A percentile compares a stretch with the other conserved stretches of the same genome.
Conservation (phyloP, 1,140 invertebrate species). For the Calliopsis andreniformis region DNA sequence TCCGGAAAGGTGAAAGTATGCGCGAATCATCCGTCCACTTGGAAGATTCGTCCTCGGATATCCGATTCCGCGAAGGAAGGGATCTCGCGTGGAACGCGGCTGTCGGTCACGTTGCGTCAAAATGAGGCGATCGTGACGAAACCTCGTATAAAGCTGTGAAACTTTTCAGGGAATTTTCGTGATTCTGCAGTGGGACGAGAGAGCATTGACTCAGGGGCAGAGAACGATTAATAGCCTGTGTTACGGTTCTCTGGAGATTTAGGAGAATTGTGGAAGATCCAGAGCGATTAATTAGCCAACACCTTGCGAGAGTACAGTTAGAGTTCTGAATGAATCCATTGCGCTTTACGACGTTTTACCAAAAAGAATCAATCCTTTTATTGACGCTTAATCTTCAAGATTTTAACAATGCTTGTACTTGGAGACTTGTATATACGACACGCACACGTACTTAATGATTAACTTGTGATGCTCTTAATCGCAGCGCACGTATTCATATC, state of each 20-base stretch:
- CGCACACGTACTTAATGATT: slow-evolving; percentile 40
- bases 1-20: slow-evolving; percentile 60
- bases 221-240: too few relatives aligned
- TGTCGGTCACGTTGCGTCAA: background rate
- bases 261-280: too few relatives aligned
- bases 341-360: slow-evolving; percentile 31
- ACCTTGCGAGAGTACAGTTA: too few relatives aligned
- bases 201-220: background rate
- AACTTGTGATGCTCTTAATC: slow-evolving; percentile 11
- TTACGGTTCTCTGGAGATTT: too few relatives aligned
- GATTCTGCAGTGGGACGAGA: too few relatives aligned
- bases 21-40: slow-evolving; percentile 40
- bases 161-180: background rate
- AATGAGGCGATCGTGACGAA: background rate
- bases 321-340: too few relatives aligned
- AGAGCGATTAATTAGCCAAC: too few relatives aligned
- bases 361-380: slow-evolving; percentile 51
- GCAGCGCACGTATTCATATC: slow-evolving; percentile 10
- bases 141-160: too few relatives aligned
- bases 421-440: slow-evolving; percentile 42
- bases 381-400: slow-evolving; percentile 31
- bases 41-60: slow-evolving; percentile 30
- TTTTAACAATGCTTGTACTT: slow-evolving; percentile 23
- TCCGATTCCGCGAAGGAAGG: slow-evolving; percentile 39
- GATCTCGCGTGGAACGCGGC: background rate